A percentile compares a stretch with the other conserved stretches of the same genome.
phyloP scores from a whole-genome alignment of 2,113 vertebrate species.

The Osmerus eperlanus region DNA sequence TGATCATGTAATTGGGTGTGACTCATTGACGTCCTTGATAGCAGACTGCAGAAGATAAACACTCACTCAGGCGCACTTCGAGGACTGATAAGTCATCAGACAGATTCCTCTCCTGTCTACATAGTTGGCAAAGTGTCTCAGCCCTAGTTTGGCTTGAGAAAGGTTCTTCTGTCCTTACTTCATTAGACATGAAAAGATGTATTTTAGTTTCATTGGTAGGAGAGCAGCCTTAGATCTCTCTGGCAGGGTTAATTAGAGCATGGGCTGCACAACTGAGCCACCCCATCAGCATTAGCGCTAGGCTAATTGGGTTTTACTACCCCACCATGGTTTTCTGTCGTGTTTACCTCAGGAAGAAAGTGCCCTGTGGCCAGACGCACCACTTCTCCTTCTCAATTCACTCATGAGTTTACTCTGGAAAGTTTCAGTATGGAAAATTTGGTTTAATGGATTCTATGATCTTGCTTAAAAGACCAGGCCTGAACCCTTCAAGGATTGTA shows the following conservation, averaged over 20 bases:
- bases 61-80: not conserved
- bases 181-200: slow-evolving; percentile 44
- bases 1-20: slow-evolving; percentile 10
- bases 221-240: slow-evolving; percentile 33
- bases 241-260: slow-evolving; percentile 53
- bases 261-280: slow-evolving; percentile 51
- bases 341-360: slow-evolving; percentile 43
- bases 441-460: slow-evolving; percentile 49
- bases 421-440: slow-evolving; percentile 44
- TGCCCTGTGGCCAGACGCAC: not conserved
- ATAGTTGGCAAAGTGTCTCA: slow-evolving; percentile 25
- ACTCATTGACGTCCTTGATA: slow-evolving; percentile 35
- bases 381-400: slow-evolving; percentile 28
- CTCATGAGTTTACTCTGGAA: slow-evolving; percentile 24
- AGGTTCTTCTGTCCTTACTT: slow-evolving; percentile 26
- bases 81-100: slow-evolving; percentile 42
- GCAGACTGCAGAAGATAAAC: not conserved
- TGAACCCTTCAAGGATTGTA: slow-evolving; percentile 44
- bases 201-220: slow-evolving; percentile 56
- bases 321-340: slow-evolving; percentile 35
- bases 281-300: slow-evolving; percentile 23
- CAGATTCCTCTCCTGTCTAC: slow-evolving; percentile 55
- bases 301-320: slow-evolving; percentile 54
- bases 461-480: slow-evolving; percentile 50
- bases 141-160: slow-evolving; percentile 29